Conservation (phyloP, 2,797 vertebrate species). For the Halcyon smyrnensis region DNA sequence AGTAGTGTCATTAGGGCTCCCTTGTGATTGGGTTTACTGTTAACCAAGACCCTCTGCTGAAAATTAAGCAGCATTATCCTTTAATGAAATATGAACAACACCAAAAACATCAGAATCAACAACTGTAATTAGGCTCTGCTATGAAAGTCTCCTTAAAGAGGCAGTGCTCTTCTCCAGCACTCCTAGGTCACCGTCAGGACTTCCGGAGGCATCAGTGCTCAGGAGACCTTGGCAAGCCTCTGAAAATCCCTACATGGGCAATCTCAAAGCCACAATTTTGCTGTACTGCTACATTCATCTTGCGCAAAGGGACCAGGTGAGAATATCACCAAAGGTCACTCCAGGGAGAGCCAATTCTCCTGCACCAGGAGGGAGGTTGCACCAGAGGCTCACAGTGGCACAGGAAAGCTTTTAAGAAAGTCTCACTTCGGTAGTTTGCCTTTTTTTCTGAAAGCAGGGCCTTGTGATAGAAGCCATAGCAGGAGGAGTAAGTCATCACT, state of each 20-base stretch:
- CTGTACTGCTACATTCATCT: background rate
- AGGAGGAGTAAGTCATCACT: background rate
- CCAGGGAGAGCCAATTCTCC: background rate
- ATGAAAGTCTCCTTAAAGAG: constrained; percentile 65
- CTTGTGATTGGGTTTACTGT: constrained; percentile 54
- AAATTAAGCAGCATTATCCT: constrained; percentile 69
- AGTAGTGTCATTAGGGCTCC: constrained; percentile 66
- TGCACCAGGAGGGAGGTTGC: background rate
- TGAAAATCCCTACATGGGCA: background rate
- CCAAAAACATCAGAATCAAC: constrained; percentile 59
- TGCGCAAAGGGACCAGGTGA: background rate
- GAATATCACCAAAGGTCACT: background rate
- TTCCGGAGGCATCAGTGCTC: background rate
- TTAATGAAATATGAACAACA: constrained; percentile 71
- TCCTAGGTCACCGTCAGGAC: background rate
- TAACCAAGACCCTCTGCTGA: constrained; percentile 59
- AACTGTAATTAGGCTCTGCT: constrained; percentile 58
- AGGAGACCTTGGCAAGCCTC: background rate
- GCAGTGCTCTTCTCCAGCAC: background rate
- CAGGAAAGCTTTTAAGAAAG: constrained; percentile 23
- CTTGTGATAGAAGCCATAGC: background rate
- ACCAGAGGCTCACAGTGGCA: background rate
- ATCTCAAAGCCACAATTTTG: background rate
- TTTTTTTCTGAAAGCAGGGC: background rate
- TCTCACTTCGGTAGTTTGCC: background rate